These are phyloP conservation scores for Tetraneura akinire DNA, from an alignment of 1,140 invertebrate genomes.

Conservation along the genomic window DNA sequence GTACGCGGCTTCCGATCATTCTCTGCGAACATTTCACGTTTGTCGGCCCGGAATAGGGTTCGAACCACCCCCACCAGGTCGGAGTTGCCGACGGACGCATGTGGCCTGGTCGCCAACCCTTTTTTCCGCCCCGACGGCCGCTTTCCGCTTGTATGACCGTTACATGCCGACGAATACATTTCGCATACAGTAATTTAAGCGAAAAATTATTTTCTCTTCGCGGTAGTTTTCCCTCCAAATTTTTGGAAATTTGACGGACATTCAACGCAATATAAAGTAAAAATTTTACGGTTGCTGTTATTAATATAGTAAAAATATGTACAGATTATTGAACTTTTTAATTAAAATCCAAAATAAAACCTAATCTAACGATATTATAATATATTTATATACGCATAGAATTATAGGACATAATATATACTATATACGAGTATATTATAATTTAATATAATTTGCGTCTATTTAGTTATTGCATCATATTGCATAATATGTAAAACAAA, in stretches of 20 bases:
- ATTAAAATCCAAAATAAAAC: no score
- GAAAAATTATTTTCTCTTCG: not conserved
- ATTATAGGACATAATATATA: no score
- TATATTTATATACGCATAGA: no score
- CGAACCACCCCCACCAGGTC: slow-evolving; percentile 30
- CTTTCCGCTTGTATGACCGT: slow-evolving; percentile 25
- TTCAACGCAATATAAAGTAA: not conserved
- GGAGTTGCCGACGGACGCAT: not conserved
- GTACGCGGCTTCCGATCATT: slow-evolving; percentile 40
- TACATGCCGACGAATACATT: not conserved
- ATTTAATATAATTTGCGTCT: no score
- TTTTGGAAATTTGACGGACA: not conserved
- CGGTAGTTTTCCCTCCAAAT: not conserved
- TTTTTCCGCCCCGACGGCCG: not conserved
- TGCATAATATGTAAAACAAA: no score
- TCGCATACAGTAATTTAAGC: not conserved
- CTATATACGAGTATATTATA: no score
- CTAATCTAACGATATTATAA: no score
- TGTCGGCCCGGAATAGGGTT: slow-evolving; percentile 45
- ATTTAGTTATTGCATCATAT: no score
- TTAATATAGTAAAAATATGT: no score
- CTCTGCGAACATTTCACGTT: slow-evolving; percentile 22
- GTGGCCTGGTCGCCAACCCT: slow-evolving; percentile 36
- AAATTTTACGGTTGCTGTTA: no score
- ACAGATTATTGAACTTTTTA: no score